Base-by-base conservation (phyloP, 2,797 vertebrate species). In the Danio kyathit region DNA sequence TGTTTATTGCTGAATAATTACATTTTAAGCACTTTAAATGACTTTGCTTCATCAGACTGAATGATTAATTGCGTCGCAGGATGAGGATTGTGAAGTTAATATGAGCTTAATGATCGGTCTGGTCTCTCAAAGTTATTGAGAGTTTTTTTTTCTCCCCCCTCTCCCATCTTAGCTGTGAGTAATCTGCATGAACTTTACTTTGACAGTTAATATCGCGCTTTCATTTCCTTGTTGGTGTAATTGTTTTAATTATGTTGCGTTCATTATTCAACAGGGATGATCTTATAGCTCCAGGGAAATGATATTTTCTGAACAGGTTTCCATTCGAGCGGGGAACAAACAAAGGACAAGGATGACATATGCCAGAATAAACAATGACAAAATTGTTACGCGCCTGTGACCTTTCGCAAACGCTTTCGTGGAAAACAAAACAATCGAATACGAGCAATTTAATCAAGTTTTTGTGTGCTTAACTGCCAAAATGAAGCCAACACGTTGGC, bases 11-110 rank as follows among this genome's bases (percentile, higher is more conserved):
- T 83, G 88, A 90, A 90, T 91, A 91, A 91, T 93, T 91, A 90
- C 85, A 89, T 90, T 92, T 90, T 89, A 92, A 93, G 89, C 87
- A 90, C 90, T 90, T 89, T 76, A 90, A 89, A 90, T 88, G 85
- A 91, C 87, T 91, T 86, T 74, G 85, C 82, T 86, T 87, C 85
- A 83, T 88, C 85, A 71, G 83, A 87, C 87, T 77, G 85, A 86
- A 89, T 91, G 90, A 93, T 92, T 91, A 91, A 93, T 92, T 91
- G 85, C 83, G 51, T 83, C 85, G 66, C 76, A 78, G 87, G 78
- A 83, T 72, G 69, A 89, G 89, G 83, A 84, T 80, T 87, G 75
- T 76, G 70, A 49, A 41, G 85, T 83, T 92, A 90, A 90, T 91
- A 85, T 49, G 81, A 41, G 81, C 84, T 78, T 89, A 90, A 91